phyloP scores from a whole-genome alignment of 2,797 vertebrate genomes.

The Acrossocheilus wenchowensis region DNA sequence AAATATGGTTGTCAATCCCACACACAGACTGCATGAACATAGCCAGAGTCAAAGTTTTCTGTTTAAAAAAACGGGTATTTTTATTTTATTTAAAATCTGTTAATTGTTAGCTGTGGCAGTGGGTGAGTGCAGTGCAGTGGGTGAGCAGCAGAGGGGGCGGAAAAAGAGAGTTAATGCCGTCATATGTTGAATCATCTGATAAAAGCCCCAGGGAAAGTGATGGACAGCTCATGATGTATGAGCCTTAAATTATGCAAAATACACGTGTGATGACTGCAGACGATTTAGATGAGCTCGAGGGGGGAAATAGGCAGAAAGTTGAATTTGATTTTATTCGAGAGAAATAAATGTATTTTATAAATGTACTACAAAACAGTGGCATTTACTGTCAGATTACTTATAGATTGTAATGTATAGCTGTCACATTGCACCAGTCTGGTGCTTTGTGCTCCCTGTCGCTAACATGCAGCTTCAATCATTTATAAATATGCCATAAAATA shows the following conservation, averaged over 20 bases:
- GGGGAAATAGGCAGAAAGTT: slow-evolving; percentile 34
- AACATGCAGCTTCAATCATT: slow-evolving; percentile 30
- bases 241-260: slow-evolving; percentile 41
- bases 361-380: slow-evolving; percentile 19
- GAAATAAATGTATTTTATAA: slow-evolving; percentile 33
- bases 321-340: slow-evolving; percentile 12
- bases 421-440: slow-evolving; percentile 6
- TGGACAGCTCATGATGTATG: slow-evolving; percentile 45
- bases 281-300: slow-evolving; percentile 15
- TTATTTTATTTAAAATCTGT: neutral
- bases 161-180: slow-evolving; percentile 26
- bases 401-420: slow-evolving; percentile 28
- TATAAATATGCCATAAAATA: slow-evolving; percentile 30
- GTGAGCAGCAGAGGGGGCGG: slow-evolving; percentile 42
- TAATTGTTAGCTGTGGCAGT: neutral
- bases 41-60: neutral
- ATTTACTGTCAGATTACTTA: slow-evolving; percentile 27
- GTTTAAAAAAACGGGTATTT: neutral
- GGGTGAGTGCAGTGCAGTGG: slow-evolving; percentile 26
- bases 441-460: slow-evolving; percentile 7
- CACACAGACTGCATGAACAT: neutral
- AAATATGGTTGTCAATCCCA: neutral
- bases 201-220: slow-evolving; percentile 41
- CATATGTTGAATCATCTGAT: slow-evolving; percentile 51
- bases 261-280: slow-evolving; percentile 32